Evolutionary conservation across 2,797 vertebrate species (phyloP).

Genomic region (Onychomys torridus): DNA sequence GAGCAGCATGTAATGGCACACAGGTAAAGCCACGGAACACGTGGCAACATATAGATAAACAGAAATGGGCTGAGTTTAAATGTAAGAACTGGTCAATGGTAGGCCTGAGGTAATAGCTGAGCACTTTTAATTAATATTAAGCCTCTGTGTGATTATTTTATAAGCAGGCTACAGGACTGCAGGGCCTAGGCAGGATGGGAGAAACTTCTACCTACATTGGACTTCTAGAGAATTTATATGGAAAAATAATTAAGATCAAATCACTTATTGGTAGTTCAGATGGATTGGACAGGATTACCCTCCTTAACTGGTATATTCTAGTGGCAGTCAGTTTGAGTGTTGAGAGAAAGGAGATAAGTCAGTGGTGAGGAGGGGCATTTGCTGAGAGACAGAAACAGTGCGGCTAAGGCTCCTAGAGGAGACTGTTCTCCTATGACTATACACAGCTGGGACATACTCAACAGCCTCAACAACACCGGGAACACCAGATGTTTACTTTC

Average conservation of each 20-base stretch:
- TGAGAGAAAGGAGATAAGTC: background rate
- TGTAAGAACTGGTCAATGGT: too few relatives aligned
- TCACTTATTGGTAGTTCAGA: background rate
- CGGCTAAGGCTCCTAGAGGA: background rate
- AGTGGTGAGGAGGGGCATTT: background rate
- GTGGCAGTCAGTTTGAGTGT: background rate
- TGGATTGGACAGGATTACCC: background rate
- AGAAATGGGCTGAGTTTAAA: too few relatives aligned
- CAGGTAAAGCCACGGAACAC: too few relatives aligned
- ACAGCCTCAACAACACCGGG: background rate
- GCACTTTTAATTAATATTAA: too few relatives aligned
- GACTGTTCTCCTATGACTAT: background rate
- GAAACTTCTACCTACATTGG: too few relatives aligned
- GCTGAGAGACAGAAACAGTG: background rate
- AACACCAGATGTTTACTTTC: background rate
- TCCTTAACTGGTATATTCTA: background rate
- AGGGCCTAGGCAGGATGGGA: too few relatives aligned
- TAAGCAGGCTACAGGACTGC: too few relatives aligned
- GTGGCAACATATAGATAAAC: too few relatives aligned
- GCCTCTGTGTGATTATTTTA: too few relatives aligned
- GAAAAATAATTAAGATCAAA: conserved; percentile 14
- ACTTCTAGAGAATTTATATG: background rate
- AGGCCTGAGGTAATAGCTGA: too few relatives aligned
- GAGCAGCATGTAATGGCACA: too few relatives aligned
- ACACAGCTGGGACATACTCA: background rate